Evolutionary conservation across 2,113 vertebrate species (phyloP), one percentile per base, ranked within the genome.

Genomic region (Petaurus breviceps): DNA sequence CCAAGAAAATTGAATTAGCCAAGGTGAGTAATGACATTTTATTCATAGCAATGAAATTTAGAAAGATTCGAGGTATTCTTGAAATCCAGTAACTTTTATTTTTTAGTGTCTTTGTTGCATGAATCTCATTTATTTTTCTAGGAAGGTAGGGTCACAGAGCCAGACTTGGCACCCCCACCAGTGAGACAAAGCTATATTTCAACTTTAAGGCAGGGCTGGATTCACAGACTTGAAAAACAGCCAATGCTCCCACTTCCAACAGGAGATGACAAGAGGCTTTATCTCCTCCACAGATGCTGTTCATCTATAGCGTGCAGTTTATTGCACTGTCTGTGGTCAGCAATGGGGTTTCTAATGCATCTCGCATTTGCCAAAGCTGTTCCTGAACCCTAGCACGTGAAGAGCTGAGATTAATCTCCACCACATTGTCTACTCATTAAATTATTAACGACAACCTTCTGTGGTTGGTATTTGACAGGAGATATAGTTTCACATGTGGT

Each of bases 361-460:
- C 23, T 37, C 5, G 2, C 25, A 51, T 55, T 93, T 57, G 5
- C 61, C 52, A 51, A 91, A 61, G 50, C 54, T 51, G n/a, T 25
- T 55, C 52, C 91, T 90, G n/a, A 91, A 92, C 51, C 89, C 52
- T 50, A 91, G 92, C 31, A 84, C 0, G 0, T 12, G 50, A 96
- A 91, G 50, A 94, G 46, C 89, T 93, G 55, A 68, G n/a, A 96
- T 89, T 43, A 51, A 93, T 89, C 57, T 94, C n/a, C 95, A 55
- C 54, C 12, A 77, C 28, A 24, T 8, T 47, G 89, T 92, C 94
- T 93, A 24, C 93, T 94, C 89, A 46, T 51, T 89, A 95, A 46
- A 68, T 95, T 93, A 90, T 92, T 95, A 96, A 97, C 8, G 22
- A 90, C 12, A 19, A 91, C 31, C 24, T 84, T 95, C 92, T 95